Evolutionary conservation across 2,113 vertebrate species (phyloP), one percentile per base, ranked within the genome.

Genomic region (Sialia sialis): DNA sequence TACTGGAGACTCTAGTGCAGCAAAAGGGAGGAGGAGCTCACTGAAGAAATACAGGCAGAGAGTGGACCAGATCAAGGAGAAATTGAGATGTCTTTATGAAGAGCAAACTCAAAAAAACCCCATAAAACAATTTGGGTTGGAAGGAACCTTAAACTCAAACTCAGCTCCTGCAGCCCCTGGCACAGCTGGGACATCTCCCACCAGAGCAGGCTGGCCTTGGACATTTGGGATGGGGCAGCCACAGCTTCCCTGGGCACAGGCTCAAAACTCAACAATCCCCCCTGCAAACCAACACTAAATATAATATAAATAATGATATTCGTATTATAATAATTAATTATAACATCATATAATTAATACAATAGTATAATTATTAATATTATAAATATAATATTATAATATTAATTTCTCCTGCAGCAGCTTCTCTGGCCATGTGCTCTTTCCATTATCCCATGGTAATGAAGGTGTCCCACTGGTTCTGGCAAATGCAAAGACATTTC

Each of bases 381-480:
- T n/a, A n/a, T n/a, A n/a, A n/a, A n/a, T n/a, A n/a, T n/a, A n/a
- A n/a, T n/a, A n/a, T n/a, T n/a, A n/a, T n/a, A n/a, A n/a, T n/a
- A 54, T 1, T 14, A 81, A 25, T 6, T 15, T 3, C 9, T 74
- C 52, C 54, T 44, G 44, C 44, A 64, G 36, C 60, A 89, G 60
- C 27, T 67, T 7, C 1, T 67, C 23, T 59, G 58, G 32, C 41
- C 34, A 34, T 1, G 6, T 6, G 19, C 38, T 48, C 16, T 14
- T 26, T 12, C 44, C 8, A 0, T 17, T 5, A 13, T 1, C 2
- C 27, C 2, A 2, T 3, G 20, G 36, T 6, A 29, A 43, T 4
- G 14, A 34, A 34, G 29, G 55, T 8, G 43, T 18, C 60, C 30
- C 2, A 1, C 13, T 32, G 27, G 2, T 19, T 21, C 84, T 75